Evolutionary conservation across 2,797 vertebrate genomes (phyloP), one percentile per base, ranked within the genome.

Genomic region (Ptychobarbus kaznakovi): DNA sequence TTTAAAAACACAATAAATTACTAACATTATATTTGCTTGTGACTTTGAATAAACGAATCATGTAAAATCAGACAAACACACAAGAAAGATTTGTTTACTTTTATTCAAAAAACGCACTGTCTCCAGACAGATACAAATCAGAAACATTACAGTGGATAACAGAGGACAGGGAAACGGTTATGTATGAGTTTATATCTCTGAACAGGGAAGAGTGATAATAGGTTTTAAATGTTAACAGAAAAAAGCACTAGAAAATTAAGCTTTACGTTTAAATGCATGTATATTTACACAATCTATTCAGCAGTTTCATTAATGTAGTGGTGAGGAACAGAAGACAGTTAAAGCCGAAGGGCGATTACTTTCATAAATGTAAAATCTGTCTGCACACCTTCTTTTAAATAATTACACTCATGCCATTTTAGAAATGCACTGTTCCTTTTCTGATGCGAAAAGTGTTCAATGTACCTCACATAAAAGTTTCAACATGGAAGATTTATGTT

Each of bases 111-210:
- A 99, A 98, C 97, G 97, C 98, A 98, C 98, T 98, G 98, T 98
- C 97, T 99, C 97, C 97, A 99, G 97, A 99, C 97, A 98, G 98
- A 97, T 99, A 99, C 97, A 99, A 99, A 99, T 98, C 97, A 98
- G 97, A 98, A 99, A 99, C 96, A 98, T 96, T 96, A 97, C 96
- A 97, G 97, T 98, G 97, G 97, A 98, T 96, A 97, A 97, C 97
- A 97, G 96, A 97, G 96, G 96, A 96, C 97, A 96, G 96, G 97
- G 96, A 94, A 94, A 98, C 97, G 97, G 93, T 92, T 93, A 92
- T 94, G 94, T 92, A 94, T 94, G 93, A 94, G 94, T 94, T 93
- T 89, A 87, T 88, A 88, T 86, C 82, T 88, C 79, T 89, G 86
- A 87, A 86, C 81, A 89, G 86, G 87, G 84, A 86, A 82, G 76